These are phyloP conservation scores for Capricornis sumatraensis DNA, from an alignment of 2,113 vertebrate species.

Conservation along the genomic window DNA sequence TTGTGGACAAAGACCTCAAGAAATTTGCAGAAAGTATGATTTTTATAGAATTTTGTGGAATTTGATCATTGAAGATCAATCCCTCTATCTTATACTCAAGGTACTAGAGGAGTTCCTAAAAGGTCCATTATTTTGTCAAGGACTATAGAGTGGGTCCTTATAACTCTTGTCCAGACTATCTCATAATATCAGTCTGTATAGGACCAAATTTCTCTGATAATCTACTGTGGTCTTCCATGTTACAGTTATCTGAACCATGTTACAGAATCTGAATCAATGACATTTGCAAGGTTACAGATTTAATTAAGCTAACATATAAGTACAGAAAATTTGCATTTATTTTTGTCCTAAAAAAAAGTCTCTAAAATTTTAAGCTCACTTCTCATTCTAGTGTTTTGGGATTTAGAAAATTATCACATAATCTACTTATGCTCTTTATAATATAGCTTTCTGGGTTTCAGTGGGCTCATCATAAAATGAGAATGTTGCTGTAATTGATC, in stretches of 20 bases:
- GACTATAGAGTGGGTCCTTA: not conserved
- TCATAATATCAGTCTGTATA: not conserved
- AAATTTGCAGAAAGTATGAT: not conserved
- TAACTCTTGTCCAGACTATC: not conserved
- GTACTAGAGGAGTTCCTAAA: not conserved
- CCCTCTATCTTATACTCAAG: not conserved
- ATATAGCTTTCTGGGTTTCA: constrained; percentile 27
- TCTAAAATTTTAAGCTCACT: constrained; percentile 28
- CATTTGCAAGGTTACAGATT: not conserved
- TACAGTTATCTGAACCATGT: not conserved
- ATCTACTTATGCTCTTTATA: not conserved
- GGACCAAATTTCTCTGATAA: not conserved
- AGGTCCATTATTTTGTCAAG: not conserved
- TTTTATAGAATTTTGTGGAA: not conserved
- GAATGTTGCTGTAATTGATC: constrained; percentile 52
- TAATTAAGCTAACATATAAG: constrained; percentile 1
- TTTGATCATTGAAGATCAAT: not conserved
- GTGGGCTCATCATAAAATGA: constrained; percentile 19
- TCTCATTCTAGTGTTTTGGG: not conserved
- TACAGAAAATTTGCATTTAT: not conserved
- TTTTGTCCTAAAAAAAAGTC: not conserved
- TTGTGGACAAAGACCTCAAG: not conserved
- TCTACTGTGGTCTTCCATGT: not conserved
- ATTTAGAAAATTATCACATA: constrained; percentile 29
- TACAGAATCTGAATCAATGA: too few species aligned